Conservation (phyloP, 1,140 invertebrate species). For the Tetragnatha versicolor region DNA sequence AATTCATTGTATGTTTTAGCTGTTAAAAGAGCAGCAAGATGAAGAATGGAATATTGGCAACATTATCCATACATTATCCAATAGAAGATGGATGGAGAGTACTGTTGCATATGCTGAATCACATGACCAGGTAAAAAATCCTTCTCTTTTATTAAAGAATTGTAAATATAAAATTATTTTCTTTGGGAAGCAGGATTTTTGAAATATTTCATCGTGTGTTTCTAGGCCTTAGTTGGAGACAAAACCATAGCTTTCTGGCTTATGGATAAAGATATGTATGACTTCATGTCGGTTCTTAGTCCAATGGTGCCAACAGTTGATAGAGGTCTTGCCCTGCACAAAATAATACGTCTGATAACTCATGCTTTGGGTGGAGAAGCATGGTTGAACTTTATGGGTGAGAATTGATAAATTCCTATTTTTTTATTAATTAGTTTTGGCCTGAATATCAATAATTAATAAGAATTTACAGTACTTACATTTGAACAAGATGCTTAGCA, state of each 20-base stretch:
- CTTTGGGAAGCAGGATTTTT: no score
- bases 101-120: slow-evolving; percentile 97
- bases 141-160: neutral
- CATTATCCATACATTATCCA: slow-evolving; percentile 92
- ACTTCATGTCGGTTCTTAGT: slow-evolving; percentile 87
- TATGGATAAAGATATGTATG: slow-evolving; percentile 99
- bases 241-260: slow-evolving; percentile 99
- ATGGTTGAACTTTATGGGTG: slow-evolving; percentile 98
- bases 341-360: slow-evolving; percentile 94
- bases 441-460: no score
- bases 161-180: neutral
- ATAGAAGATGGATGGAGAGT: slow-evolving; percentile 94
- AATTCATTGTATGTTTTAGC: slow-evolving; percentile 56
- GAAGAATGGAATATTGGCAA: slow-evolving; percentile 95
- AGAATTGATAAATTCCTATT: slow-evolving; percentile 30
- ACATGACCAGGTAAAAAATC: slow-evolving; percentile 82
- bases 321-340: slow-evolving; percentile 88
- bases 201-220: neutral
- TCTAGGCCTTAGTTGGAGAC: slow-evolving; percentile 91
- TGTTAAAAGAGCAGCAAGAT: slow-evolving; percentile 74
- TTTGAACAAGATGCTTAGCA: no score
- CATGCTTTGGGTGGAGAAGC: slow-evolving; percentile 94
- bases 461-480: no score
- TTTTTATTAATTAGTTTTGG: no score
- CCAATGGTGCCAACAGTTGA: slow-evolving; percentile 60